Evolutionary conservation across 2,888 invertebrate genomes (phyloP).

Genomic region (Rotaria socialis): DNA sequence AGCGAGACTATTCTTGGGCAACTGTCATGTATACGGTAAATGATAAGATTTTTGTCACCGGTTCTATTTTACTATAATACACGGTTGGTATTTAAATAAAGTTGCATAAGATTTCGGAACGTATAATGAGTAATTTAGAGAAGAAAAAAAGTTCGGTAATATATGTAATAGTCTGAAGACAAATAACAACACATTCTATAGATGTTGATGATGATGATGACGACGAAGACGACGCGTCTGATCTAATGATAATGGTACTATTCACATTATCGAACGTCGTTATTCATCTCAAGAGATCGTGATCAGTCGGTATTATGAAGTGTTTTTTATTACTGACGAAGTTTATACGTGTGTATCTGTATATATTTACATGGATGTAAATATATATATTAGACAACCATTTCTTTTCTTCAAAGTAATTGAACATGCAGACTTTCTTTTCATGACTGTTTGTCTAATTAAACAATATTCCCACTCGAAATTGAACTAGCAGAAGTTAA

Average conservation of each 20-base stretch:
- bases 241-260: constrained; percentile 19
- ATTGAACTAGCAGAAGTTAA: constrained; percentile 10
- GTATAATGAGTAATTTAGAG: background rate
- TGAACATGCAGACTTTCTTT: constrained; percentile 1
- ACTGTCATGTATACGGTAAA: background rate
- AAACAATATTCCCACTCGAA: constrained; percentile 8
- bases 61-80: background rate
- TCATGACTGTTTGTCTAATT: background rate
- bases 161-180: background rate
- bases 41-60: background rate
- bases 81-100: background rate
- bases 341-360: background rate
- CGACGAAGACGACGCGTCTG: background rate
- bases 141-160: background rate
- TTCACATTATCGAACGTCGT: background rate
- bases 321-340: background rate
- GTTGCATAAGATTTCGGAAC: background rate
- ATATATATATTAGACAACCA: background rate
- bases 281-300: background rate
- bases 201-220: background rate
- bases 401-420: background rate
- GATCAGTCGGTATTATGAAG: background rate
- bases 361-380: background rate
- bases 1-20: background rate
- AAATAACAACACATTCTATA: constrained; percentile 4